Evolutionary conservation across 53 echinoderm and acorn worm genomes (phyloP).

Genomic region (Echinarachnius parma): DNA sequence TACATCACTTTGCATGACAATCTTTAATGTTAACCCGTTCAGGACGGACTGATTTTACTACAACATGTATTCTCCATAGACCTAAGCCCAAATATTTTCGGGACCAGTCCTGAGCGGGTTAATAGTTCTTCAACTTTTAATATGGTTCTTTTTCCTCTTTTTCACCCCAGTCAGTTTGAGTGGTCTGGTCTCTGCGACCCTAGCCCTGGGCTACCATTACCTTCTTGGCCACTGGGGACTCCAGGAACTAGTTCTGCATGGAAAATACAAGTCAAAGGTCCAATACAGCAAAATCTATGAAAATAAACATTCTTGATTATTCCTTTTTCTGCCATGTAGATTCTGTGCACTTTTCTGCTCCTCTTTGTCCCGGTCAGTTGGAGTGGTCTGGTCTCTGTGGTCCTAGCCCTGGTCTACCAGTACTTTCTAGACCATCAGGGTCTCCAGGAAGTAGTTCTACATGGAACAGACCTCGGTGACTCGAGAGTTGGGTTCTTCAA

Average conservation of each 20-base stretch:
- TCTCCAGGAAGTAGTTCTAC: conserved; percentile 65
- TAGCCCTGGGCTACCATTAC: conserved; percentile 72
- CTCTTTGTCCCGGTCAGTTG: conserved; percentile 51
- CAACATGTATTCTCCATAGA: no score
- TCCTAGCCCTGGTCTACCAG: conserved; percentile 68
- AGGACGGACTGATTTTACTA: no score
- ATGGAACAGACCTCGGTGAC: conserved; percentile 70
- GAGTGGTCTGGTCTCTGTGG: conserved; percentile 63
- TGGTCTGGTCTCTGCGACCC: conserved; percentile 53
- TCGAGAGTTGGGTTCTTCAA: conserved; percentile 72
- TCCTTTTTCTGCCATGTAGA: conserved; percentile 43
- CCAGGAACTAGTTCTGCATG: conserved; percentile 53
- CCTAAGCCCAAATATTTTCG: no score
- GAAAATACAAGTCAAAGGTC: background rate
- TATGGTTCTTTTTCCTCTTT: conserved; percentile 48
- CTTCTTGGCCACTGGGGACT: conserved; percentile 64
- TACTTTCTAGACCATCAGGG: conserved; percentile 61
- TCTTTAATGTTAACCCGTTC: no score
- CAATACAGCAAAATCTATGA: background rate
- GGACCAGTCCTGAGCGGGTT: no score
- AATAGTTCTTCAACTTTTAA: no score
- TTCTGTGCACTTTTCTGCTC: conserved; percentile 57
- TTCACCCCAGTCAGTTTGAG: conserved; percentile 56
- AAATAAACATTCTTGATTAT: background rate
- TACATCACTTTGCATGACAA: no score